A percentile compares a stretch with the other conserved stretches of the same genome.
phyloP scores from a whole-genome alignment of 1,140 invertebrate genomes.

The Fopius arisanus region DNA sequence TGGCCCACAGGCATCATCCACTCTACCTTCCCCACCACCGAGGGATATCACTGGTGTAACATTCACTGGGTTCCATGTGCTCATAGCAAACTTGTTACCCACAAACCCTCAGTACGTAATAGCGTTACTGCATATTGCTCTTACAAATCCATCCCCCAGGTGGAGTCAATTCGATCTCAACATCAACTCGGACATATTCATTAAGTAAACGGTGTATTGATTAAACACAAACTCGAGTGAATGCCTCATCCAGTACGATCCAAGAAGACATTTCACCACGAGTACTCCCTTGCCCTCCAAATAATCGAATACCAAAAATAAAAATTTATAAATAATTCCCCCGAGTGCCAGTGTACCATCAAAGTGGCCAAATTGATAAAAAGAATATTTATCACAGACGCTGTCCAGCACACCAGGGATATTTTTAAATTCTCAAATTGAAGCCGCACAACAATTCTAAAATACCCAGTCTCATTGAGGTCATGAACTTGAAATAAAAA shows the following conservation, averaged over 20 bases:
- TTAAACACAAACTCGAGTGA: not conserved
- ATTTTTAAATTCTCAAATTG: not conserved
- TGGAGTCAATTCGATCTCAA: constrained; percentile 3
- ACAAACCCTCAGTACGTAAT: constrained; percentile 11
- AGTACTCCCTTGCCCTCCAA: not conserved
- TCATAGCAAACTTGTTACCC: constrained; percentile 8
- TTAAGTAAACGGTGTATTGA: not conserved
- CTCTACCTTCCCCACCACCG: constrained; percentile 31
- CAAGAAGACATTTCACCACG: not conserved
- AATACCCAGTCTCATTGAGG: too few species aligned
- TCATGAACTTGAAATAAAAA: too few species aligned
- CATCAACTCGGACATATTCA: constrained; percentile 1
- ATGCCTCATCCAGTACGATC: not conserved
- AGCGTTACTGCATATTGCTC: not conserved
- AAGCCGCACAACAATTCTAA: too few species aligned
- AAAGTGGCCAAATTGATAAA: constrained; percentile 4
- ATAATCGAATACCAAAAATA: not conserved
- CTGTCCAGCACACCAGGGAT: constrained; percentile 44
- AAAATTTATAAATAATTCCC: constrained; percentile 6
- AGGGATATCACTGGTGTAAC: constrained; percentile 50
- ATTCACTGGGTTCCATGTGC: constrained; percentile 42
- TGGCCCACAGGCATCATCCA: constrained; percentile 52
- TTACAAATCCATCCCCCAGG: not conserved
- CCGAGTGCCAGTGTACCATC: not conserved
- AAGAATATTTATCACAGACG: constrained; percentile 30